Evolutionary conservation across 2,888 invertebrate genomes (phyloP), one percentile per base, ranked within the genome.

Genomic region (Papilio gigon): DNA sequence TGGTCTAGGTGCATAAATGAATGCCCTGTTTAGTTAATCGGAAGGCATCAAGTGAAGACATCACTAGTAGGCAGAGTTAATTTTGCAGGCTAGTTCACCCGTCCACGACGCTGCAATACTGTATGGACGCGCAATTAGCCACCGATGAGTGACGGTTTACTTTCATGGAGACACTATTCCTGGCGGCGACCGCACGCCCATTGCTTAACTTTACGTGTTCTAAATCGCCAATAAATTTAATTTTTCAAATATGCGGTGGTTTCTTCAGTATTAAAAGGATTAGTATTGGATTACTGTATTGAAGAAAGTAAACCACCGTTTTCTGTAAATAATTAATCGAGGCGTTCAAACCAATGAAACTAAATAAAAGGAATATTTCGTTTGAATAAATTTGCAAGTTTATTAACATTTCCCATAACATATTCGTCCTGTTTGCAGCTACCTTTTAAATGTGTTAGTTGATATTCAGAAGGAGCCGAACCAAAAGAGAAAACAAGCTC

Each of bases 401-500:
- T 53, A 53, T 44, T 17, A 17, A 47, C 4, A 44, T 22, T 11
- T 22, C 3, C 22, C 40, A n/a, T 47, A 47, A 6, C 5, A 42
- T 27, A n/a, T n/a, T 27, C 27, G 3, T 8, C 53, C 2, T 53
- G 4, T 67, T 69, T 64, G 40, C 50, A 58, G 58, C 71, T 69
- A 68, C 71, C 65, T 75, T 79, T 80, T 79, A 84, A 84, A 80
- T 82, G 80, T 72, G 73, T 71, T 67, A 60, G 61, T n/a, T 35
- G 40, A 30, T 42, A 56, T 62, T 42, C 37, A 63, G 37, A 20
- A 53, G 22, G 6, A 37, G 17, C 30, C 35, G 35, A 64, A 50
- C 37, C 30, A 65, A 56, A 65, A 73, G 74, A 76, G 75, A 77
- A 78, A 82, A 80, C 82, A 79, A 78, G 74, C 79, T 78, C 78